phyloP scores from a whole-genome alignment of 2,888 invertebrate species.

The Antheraea assamensis region DNA sequence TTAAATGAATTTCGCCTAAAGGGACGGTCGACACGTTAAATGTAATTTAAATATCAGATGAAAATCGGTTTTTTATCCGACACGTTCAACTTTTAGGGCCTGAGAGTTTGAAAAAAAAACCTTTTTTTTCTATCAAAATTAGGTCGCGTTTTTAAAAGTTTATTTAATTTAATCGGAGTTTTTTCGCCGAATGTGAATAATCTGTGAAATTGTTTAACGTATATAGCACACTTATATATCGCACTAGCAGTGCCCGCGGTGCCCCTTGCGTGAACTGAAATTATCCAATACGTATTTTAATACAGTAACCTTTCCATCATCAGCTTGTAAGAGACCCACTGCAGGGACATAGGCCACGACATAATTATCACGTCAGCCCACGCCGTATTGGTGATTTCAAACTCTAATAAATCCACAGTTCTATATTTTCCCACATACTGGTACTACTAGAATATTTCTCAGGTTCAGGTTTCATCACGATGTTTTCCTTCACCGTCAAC shows the following conservation, averaged over 20 bases:
- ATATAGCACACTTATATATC: neutral
- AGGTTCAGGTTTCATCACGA: no score
- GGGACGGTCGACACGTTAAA: slow-evolving; percentile 28
- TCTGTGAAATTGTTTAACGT: neutral
- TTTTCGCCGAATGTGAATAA: neutral
- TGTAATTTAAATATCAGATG: slow-evolving; percentile 38
- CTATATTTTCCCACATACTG: no score
- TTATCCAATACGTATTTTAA: no score
- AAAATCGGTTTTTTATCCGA: slow-evolving; percentile 30
- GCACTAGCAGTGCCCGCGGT: neutral
- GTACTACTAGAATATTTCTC: no score
- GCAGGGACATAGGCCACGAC: no score
- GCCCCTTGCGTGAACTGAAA: no score
- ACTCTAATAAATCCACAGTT: no score
- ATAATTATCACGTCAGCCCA: no score
- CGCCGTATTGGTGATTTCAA: no score
- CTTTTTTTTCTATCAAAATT: slow-evolving; percentile 5
- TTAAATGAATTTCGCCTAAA: slow-evolving; percentile 8
- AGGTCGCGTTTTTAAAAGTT: neutral
- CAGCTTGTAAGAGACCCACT: no score
- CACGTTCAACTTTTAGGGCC: slow-evolving; percentile 31
- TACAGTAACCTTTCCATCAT: no score
- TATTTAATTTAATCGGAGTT: neutral
- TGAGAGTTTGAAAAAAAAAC: slow-evolving; percentile 26
- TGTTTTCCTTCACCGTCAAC: no score